Conservation (phyloP, 2,797 vertebrate species). For the Fringilla coelebs region DNA sequence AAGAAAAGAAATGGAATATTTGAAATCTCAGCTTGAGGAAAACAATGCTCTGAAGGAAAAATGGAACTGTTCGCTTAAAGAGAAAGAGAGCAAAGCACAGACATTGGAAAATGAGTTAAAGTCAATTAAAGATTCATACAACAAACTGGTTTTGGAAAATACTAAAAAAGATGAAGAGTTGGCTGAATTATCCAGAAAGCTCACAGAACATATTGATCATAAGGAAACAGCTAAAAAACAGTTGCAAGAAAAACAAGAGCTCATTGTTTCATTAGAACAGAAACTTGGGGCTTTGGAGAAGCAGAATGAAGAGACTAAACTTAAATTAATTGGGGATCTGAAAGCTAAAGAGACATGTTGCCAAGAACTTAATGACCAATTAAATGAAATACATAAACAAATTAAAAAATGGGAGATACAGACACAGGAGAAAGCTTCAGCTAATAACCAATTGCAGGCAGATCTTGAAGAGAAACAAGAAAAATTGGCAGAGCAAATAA, state of each 20-base stretch:
- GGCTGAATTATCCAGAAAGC: constrained; percentile 67
- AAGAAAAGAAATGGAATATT: constrained; percentile 52
- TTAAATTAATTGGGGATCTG: constrained; percentile 71
- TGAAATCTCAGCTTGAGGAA: constrained; percentile 75
- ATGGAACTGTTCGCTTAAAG: constrained; percentile 66
- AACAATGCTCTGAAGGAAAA: constrained; percentile 64
- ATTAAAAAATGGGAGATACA: constrained; percentile 71
- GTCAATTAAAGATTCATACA: constrained; percentile 79
- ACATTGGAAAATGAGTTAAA: constrained; percentile 81
- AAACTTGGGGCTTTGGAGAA: constrained; percentile 64
- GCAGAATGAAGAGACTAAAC: constrained; percentile 69
- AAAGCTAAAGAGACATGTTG: constrained; percentile 68
- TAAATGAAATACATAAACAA: constrained; percentile 72
- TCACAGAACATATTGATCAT: constrained; percentile 67
- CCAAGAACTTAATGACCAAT: constrained; percentile 72
- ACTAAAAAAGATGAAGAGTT: constrained; percentile 74
- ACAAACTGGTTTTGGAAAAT: constrained; percentile 77
- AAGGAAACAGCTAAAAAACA: constrained; percentile 62
- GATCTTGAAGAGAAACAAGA: constrained; percentile 71
- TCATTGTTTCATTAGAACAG: constrained; percentile 74
- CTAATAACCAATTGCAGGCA: constrained; percentile 73
- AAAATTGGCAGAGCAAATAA: constrained; percentile 67
- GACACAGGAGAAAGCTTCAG: constrained; percentile 49
- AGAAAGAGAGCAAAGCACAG: constrained; percentile 70
- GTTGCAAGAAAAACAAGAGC: constrained; percentile 73